A percentile compares a stretch with the other conserved stretches of the same genome.
Evolutionary conservation across 2,888 invertebrate genomes (phyloP).

Genomic region (Heliconius aoede): DNA sequence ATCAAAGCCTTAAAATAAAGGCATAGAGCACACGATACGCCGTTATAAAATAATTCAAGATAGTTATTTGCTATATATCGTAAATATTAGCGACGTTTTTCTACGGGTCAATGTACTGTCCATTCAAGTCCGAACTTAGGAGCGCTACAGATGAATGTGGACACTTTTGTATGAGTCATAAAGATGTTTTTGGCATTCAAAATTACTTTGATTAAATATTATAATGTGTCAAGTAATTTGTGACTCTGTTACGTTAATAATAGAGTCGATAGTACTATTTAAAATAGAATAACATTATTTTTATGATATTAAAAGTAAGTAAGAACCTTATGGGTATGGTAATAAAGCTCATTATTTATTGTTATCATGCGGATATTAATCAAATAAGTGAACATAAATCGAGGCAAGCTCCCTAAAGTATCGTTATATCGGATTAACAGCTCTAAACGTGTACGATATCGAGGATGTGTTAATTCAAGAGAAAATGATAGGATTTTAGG

Average conservation of each 20-base stretch:
- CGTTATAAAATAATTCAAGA: slow-evolving; percentile 38
- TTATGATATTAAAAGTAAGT: not conserved
- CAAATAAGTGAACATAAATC: slow-evolving; percentile 66
- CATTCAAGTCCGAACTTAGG: slow-evolving; percentile 45
- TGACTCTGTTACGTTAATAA: not conserved
- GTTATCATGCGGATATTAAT: slow-evolving; percentile 55
- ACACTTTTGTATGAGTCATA: slow-evolving; percentile 24
- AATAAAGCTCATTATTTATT: slow-evolving; percentile 27
- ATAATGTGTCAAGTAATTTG: not conserved
- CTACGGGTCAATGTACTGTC: slow-evolving; percentile 49
- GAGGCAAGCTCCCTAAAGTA: slow-evolving; percentile 61
- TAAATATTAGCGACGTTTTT: slow-evolving; percentile 51
- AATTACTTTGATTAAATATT: slow-evolving; percentile 19
- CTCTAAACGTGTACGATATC: slow-evolving; percentile 60
- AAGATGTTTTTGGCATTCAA: slow-evolving; percentile 21
- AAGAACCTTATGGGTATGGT: not conserved
- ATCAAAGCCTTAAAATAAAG: slow-evolving; percentile 12
- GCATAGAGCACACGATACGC: slow-evolving; percentile 27
- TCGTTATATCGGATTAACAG: slow-evolving; percentile 68
- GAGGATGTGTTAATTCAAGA: slow-evolving; percentile 66
- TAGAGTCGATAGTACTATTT: slow-evolving; percentile 27
- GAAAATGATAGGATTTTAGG: slow-evolving; percentile 52
- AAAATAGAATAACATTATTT: not conserved
- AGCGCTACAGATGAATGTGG: slow-evolving; percentile 4
- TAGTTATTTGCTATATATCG: slow-evolving; percentile 45